phyloP scores from a whole-genome alignment of 2,113 vertebrate genomes.

The Theropithecus gelada region DNA sequence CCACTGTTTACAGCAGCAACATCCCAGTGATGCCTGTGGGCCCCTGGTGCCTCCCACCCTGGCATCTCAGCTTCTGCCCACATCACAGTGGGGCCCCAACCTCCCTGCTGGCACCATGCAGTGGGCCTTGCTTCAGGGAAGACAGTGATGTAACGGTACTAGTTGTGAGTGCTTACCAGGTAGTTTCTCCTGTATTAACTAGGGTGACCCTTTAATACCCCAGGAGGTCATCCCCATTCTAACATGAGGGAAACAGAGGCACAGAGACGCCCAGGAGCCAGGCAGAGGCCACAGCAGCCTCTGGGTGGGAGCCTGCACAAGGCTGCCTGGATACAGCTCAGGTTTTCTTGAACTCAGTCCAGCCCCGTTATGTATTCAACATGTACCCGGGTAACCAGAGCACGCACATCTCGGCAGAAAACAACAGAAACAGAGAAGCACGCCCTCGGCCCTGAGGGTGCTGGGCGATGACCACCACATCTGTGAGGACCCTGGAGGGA shows the following conservation, averaged over 20 bases:
- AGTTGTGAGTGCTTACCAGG: accelerated
- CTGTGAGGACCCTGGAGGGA: neutral
- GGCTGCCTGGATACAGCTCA: too few relatives aligned
- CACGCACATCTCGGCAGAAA: neutral
- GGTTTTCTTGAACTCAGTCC: neutral
- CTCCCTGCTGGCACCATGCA: accelerated
- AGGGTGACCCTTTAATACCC: accelerated
- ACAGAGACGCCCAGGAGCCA: neutral
- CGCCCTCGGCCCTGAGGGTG: neutral
- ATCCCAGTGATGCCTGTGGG: too few relatives aligned
- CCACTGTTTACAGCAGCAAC: neutral
- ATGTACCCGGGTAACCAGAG: neutral
- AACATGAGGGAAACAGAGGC: neutral
- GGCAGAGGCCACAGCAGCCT: neutral
- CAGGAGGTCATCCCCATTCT: accelerated
- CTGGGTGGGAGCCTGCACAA: neutral
- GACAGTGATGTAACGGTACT: accelerated
- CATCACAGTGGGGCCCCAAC: neutral
- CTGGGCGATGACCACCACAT: accelerated
- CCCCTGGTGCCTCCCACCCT: neutral
- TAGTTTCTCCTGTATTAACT: accelerated
- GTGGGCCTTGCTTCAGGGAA: neutral
- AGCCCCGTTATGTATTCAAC: neutral
- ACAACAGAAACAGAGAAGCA: too few relatives aligned
- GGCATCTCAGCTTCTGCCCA: too few relatives aligned